Conservation (phyloP, 1,140 invertebrate genomes). For the Drosophila obscura region DNA sequence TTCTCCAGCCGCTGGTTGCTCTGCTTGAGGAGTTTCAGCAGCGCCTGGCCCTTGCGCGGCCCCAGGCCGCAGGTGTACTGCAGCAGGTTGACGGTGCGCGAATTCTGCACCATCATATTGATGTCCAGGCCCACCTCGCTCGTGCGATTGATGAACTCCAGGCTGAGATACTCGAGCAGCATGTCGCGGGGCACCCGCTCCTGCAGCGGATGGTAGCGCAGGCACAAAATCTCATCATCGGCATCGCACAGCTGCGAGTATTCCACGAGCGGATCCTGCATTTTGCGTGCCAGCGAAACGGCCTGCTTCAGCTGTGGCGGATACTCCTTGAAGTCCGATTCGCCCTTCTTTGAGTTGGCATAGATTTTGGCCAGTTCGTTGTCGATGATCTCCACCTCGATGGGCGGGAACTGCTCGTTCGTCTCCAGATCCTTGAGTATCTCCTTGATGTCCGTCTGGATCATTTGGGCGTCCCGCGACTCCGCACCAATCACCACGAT, state of each 20-base stretch:
- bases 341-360: conserved; percentile 94
- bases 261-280: conserved; percentile 98
- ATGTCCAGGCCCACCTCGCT: conserved; percentile 99
- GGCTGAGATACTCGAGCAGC: conserved; percentile 91
- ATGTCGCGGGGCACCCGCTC: conserved; percentile 94
- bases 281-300: conserved; percentile 94
- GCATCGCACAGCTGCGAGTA: conserved; percentile 97
- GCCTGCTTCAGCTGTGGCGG: conserved; percentile 94
- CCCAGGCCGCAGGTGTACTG: conserved; percentile 99
- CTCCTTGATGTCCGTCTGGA: conserved; percentile 93
- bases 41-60: conserved; percentile 95
- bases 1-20: conserved; percentile 97
- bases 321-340: conserved; percentile 96
- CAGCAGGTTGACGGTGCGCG: conserved; percentile 94
- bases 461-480: conserved; percentile 93
- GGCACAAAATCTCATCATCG: conserved; percentile 97
- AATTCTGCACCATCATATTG: conserved; percentile 94
- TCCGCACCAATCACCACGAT: conserved; percentile 96
- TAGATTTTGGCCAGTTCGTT: conserved; percentile 96
- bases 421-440: conserved; percentile 90
- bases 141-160: conserved; percentile 96
- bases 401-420: conserved; percentile 94
- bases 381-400: conserved; percentile 96
- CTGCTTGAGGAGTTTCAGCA: conserved; percentile 96
- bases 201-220: conserved; percentile 96